Percentiles rank a stretch among this genome's conserved stretches.
phyloP scores from a whole-genome alignment of 2,888 invertebrate species.

The Rhodophaea formosa region DNA sequence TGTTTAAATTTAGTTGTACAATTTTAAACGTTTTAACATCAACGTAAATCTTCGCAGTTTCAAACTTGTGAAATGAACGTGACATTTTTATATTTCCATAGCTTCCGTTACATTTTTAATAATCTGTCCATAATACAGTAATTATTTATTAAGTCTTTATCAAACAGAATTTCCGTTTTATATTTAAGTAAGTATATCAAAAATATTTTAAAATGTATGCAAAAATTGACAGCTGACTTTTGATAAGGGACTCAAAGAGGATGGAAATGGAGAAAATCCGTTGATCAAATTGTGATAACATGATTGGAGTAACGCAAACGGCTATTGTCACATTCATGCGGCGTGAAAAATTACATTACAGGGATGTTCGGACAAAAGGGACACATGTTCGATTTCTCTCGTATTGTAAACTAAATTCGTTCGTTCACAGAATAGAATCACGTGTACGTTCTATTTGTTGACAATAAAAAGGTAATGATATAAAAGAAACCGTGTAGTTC shows the following conservation, averaged over 20 bases:
- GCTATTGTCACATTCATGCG: background rate
- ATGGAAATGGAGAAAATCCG: background rate
- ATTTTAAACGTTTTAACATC: conserved; percentile 16
- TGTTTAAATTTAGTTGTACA: conserved; percentile 14
- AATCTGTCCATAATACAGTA: background rate
- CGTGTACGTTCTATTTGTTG: background rate
- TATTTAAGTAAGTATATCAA: background rate
- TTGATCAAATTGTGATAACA: background rate
- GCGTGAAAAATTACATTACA: background rate
- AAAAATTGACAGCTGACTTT: background rate
- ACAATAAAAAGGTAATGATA: no score
- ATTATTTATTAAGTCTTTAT: background rate
- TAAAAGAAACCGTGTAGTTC: no score
- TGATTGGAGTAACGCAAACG: background rate
- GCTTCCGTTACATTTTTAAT: background rate
- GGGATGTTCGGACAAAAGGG: background rate
- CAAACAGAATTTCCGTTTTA: background rate
- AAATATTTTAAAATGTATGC: background rate
- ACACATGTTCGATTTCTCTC: background rate
- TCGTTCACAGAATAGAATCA: background rate
- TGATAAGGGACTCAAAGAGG: background rate
- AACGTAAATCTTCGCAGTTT: conserved; percentile 1
- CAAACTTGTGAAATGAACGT: background rate
- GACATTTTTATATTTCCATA: conserved; percentile 2
- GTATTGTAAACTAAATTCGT: background rate